A percentile compares a stretch with the other conserved stretches of the same genome.
These are phyloP conservation scores for Siniperca undulata DNA, from an alignment of 2,797 vertebrate genomes.

Conservation along the genomic window DNA sequence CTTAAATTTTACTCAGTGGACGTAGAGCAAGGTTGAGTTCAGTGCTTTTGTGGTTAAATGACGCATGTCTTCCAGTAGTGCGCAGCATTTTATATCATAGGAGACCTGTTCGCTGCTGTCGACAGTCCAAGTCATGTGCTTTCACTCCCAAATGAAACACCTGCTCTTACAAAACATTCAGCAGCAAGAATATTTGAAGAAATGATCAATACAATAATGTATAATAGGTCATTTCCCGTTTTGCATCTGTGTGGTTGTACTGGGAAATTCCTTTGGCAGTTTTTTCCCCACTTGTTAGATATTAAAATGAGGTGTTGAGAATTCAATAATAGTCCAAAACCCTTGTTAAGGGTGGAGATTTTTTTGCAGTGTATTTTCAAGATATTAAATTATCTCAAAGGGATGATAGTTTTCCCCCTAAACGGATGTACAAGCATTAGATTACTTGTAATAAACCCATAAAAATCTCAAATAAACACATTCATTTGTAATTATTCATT, in stretches of 20 bases:
- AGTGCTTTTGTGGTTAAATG: background rate
- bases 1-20: background rate
- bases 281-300: background rate
- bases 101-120: background rate
- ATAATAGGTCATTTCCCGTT: background rate
- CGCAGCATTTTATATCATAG: background rate
- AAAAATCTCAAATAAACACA: constrained; percentile 10
- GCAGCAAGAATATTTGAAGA: background rate
- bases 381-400: background rate
- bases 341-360: background rate
- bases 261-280: background rate
- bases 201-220: background rate
- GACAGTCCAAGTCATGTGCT: background rate
- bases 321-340: background rate
- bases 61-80: background rate
- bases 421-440: constrained; percentile 6
- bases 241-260: background rate
- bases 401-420: background rate
- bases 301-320: background rate
- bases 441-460: background rate
- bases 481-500: constrained; percentile 5
- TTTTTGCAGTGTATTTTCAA: background rate
- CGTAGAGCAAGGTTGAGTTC: background rate
- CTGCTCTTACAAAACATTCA: background rate
- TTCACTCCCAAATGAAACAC: background rate